phyloP scores from a whole-genome alignment of 2,888 invertebrate genomes.

The Phalera bucephala region DNA sequence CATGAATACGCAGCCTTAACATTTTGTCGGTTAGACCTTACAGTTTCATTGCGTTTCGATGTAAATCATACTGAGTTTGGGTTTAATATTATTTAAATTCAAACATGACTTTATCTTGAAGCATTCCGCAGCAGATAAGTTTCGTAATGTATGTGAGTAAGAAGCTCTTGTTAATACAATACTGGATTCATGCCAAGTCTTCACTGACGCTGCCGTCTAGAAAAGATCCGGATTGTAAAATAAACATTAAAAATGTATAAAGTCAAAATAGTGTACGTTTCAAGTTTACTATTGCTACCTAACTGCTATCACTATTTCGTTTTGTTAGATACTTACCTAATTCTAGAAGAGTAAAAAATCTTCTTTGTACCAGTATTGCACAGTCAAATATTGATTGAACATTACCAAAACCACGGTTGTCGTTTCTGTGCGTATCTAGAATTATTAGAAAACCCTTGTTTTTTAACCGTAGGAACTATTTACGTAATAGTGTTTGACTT shows the following conservation, averaged over 20 bases:
- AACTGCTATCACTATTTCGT: too few relatives aligned
- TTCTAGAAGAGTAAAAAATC: too few relatives aligned
- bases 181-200: conserved; percentile 49
- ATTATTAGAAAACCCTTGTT: too few relatives aligned
- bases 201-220: conserved; percentile 35
- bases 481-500: conserved; percentile 35
- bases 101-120: conserved; percentile 6
- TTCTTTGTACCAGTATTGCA: too few relatives aligned
- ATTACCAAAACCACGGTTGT: too few relatives aligned
- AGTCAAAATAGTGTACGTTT: too few relatives aligned
- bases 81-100: conserved; percentile 2
- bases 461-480: conserved; percentile 10
- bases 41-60: conserved; percentile 23
- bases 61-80: conserved; percentile 3
- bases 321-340: too few relatives aligned
- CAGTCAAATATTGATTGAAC: too few relatives aligned
- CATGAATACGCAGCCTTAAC: conserved; percentile 36
- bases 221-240: conserved; percentile 22
- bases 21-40: conserved; percentile 35
- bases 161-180: conserved; percentile 33
- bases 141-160: conserved; percentile 40
- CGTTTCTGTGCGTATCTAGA: too few relatives aligned
- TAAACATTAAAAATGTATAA: conserved; percentile 18
- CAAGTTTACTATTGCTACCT: too few relatives aligned
- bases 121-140: conserved; percentile 28